These are phyloP conservation scores for Pseudomyrmex cubaensis DNA, from an alignment of 1,140 invertebrate species.

Conservation along the genomic window DNA sequence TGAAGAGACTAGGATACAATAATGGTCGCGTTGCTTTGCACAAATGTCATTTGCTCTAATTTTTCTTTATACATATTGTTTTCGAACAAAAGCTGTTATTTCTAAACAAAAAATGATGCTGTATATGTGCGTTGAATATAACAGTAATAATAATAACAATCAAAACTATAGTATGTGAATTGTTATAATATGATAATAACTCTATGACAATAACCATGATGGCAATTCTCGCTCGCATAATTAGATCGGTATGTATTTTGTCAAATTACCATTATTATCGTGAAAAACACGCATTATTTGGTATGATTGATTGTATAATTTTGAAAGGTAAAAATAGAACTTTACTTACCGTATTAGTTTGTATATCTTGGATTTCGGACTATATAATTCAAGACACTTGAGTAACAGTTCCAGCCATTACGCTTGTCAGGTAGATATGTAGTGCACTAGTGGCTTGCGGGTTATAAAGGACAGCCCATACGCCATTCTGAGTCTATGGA, in stretches of 20 bases:
- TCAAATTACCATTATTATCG: neutral
- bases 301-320: neutral
- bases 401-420: slow-evolving; percentile 58
- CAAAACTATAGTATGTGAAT: too few species aligned
- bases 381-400: slow-evolving; percentile 4
- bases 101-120: too few species aligned
- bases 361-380: slow-evolving; percentile 5
- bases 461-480: too few species aligned
- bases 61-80: too few species aligned
- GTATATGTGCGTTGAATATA: too few species aligned
- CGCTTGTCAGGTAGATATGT: neutral
- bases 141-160: neutral
- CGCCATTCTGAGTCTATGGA: too few species aligned
- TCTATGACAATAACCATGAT: neutral
- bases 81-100: too few species aligned
- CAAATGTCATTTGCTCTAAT: too few species aligned
- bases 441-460: too few species aligned
- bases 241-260: too few species aligned
- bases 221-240: neutral
- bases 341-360: neutral
- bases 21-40: too few species aligned
- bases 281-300: neutral
- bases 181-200: neutral
- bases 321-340: neutral
- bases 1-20: too few species aligned